Percentiles rank a stretch among this genome's conserved stretches.
Conservation (phyloP, 2,888 invertebrate genomes). For the Conops quadrifasciatus region DNA sequence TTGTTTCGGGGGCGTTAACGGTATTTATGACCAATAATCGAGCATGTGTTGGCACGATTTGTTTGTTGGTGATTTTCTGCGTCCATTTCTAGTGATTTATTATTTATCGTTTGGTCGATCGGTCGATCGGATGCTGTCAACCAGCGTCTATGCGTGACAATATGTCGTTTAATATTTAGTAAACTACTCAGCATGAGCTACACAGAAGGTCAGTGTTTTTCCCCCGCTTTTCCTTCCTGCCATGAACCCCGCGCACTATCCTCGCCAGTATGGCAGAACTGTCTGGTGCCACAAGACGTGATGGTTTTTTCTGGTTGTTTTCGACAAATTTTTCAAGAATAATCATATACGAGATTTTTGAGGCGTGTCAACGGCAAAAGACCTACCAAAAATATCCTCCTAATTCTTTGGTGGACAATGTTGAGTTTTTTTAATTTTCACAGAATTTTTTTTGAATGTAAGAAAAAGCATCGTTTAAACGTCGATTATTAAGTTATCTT, state of each 20-base stretch:
- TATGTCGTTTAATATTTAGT: conserved; percentile 11
- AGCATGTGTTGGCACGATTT: background rate
- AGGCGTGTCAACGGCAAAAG: conserved; percentile 13
- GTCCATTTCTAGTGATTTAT: background rate
- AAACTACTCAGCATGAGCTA: conserved; percentile 24
- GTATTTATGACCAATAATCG: conserved; percentile 31
- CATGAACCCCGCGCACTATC: too few species aligned
- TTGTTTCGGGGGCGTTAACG: conserved; percentile 24
- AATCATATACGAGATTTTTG: background rate
- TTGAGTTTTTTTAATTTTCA: too few species aligned
- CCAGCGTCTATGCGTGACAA: background rate
- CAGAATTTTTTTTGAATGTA: too few species aligned
- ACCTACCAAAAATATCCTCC: background rate
- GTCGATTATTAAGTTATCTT: too few species aligned
- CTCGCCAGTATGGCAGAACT: too few species aligned
- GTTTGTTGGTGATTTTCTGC: conserved; percentile 13
- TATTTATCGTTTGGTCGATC: background rate
- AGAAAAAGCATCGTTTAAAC: too few species aligned
- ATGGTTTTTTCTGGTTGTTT: too few species aligned
- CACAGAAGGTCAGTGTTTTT: too few species aligned
- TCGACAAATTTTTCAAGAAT: too few species aligned
- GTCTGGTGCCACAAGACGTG: too few species aligned
- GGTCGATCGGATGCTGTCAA: background rate
- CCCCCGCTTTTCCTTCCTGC: too few species aligned
- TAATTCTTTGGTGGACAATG: too few species aligned